phyloP scores from a whole-genome alignment of 2,797 vertebrate genomes.

The Lemur catta region DNA sequence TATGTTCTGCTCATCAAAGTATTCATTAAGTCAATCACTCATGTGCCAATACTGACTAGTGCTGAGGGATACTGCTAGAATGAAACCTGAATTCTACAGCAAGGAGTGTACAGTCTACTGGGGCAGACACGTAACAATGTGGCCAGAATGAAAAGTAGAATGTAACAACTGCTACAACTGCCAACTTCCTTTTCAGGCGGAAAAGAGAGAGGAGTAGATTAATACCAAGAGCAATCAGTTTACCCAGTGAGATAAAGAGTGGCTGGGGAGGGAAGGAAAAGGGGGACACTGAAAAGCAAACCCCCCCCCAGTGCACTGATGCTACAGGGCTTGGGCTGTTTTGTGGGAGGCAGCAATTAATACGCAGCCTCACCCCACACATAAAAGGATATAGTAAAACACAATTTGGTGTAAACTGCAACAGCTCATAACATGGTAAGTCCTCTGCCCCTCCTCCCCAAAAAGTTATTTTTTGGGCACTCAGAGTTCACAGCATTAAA shows the following conservation, averaged over 20 bases:
- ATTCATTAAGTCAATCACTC: slow-evolving; percentile 8
- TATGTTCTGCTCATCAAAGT: neutral
- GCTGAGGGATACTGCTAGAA: neutral
- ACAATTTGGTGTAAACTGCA: neutral
- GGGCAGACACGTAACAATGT: neutral
- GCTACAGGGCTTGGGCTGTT: neutral
- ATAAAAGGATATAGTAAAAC: neutral
- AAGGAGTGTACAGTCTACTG: neutral
- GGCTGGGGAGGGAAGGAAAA: neutral
- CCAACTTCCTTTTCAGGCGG: neutral
- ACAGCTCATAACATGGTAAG: neutral
- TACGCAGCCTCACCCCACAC: neutral
- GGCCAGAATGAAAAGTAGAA: neutral
- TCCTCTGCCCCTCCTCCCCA: neutral
- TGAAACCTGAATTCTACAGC: neutral
- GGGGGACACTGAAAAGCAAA: neutral
- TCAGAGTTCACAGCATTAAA: slow-evolving; percentile 36
- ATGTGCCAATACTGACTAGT: neutral
- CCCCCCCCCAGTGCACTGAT: rapidly evolving
- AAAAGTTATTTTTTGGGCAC: slow-evolving; percentile 41
- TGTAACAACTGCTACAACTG: neutral
- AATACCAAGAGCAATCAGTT: neutral
- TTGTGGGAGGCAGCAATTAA: neutral
- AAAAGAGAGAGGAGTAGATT: neutral
- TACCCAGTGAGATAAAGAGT: neutral